Evolutionary conservation across 2,888 invertebrate genomes (phyloP), one percentile per base, ranked within the genome.

Genomic region (Parasteatoda lunata): DNA sequence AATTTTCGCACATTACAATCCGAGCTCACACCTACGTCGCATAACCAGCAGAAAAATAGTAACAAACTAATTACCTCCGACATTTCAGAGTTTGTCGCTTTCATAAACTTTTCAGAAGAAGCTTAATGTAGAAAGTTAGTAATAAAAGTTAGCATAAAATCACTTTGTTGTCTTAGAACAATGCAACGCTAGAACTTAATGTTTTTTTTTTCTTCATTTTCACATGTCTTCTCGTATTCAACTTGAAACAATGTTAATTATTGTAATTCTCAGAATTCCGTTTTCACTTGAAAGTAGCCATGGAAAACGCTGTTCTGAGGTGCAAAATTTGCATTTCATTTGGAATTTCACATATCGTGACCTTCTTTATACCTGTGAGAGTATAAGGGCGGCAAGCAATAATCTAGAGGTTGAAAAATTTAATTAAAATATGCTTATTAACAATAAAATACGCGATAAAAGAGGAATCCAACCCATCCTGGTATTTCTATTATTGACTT

Each of bases 351-450:
- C 11, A 54, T 54, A 54, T 54, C 66, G 15, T 75, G 77, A 80
- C 76, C 80, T 77, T 49, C 49, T 72, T 47, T 54, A 30, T 47
- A 77, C 65, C 68, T 65, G 15, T 59, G 51, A 47, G 30, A 30
- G 45, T 66, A 72, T 51, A 73, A 86, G 15, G 68, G 77, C 69
- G 69, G 51, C 47, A 45, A 30, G 80, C 77, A 80, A 86, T 86
- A 69, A 77, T 70, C 78, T 77, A 59, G 71, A 86, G 71, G 71
- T 77, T 71, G 79, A 66, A 49, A 86, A 76, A 86, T 77, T 86
- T 86, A 86, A 86, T 86, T 81, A 86, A 86, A 86, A 80, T 86
- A 80, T 86, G 80, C 80, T 86, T 86, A 86, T 80, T 81, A 86
- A 81, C 76, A 86, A 80, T 66, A 85, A 77, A 77, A 80, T 85